Conservation (phyloP, 23 tunicate genomes). For the Corella eumyota region DNA sequence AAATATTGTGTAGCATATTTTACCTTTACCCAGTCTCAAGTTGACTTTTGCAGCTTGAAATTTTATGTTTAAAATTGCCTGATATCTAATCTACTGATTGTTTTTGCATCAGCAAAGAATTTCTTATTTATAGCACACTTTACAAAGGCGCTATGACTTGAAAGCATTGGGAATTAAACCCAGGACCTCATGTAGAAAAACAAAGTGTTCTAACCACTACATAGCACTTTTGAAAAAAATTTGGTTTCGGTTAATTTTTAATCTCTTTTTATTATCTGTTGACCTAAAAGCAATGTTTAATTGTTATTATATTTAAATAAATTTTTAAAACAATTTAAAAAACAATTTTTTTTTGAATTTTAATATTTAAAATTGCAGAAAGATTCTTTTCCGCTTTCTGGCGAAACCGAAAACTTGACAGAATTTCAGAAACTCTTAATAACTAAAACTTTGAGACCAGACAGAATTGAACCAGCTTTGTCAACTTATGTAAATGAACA, state of each 20-base stretch:
- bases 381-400: too few species aligned
- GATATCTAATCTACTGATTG: too few species aligned
- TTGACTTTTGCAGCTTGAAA: neutral
- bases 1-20: neutral
- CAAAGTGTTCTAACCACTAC: too few species aligned
- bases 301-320: neutral
- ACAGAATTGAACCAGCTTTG: constrained; percentile 55
- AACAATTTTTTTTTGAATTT: too few species aligned
- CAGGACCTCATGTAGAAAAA: too few species aligned
- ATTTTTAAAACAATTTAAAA: too few species aligned
- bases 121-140: too few species aligned
- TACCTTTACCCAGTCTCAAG: neutral
- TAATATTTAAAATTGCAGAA: too few species aligned
- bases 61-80: neutral
- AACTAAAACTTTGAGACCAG: constrained; percentile 54
- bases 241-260: neutral
- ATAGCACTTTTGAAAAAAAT: neutral
- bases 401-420: constrained; percentile 16
- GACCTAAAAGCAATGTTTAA: neutral
- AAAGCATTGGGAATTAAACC: too few species aligned
- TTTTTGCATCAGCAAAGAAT: too few species aligned
- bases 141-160: too few species aligned
- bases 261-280: neutral
- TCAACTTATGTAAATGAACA: constrained; percentile 28
- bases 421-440: constrained; percentile 65